Conservation (phyloP, 2,113 vertebrate species). For the Brachypodius melanocephalos region DNA sequence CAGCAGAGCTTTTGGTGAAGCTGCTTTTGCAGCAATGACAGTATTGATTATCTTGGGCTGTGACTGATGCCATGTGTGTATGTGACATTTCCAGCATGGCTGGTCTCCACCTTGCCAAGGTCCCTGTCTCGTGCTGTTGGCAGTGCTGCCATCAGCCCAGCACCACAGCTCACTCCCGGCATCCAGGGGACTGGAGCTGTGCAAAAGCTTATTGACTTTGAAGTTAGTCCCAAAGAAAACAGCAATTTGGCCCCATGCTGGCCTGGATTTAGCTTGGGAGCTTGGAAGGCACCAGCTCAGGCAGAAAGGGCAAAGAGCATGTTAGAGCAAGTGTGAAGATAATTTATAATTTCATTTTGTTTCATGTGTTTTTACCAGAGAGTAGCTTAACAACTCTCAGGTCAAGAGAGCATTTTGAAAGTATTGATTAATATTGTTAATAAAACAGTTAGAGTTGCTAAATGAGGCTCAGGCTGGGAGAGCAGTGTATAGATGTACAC, state of each 20-base stretch:
- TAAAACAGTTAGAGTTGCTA: constrained; percentile 36
- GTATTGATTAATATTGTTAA: constrained; percentile 61
- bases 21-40: fast-evolving
- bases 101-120: neutral
- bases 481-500: neutral
- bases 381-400: constrained; percentile 23
- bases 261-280: neutral
- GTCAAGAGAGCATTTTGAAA: constrained; percentile 37
- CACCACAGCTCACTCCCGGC: fast-evolving
- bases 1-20: neutral
- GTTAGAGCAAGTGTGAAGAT: constrained; percentile 16
- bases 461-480: neutral
- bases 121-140: neutral
- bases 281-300: constrained; percentile 7
- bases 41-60: neutral
- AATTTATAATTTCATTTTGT: constrained; percentile 66
- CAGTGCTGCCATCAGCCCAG: neutral
- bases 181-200: neutral
- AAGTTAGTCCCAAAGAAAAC: neutral
- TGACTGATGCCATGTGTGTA: fast-evolving
- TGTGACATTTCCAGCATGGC: fast-evolving
- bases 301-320: constrained; percentile 27
- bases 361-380: constrained; percentile 39
- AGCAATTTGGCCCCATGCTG: neutral
- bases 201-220: neutral